phyloP scores from a whole-genome alignment of 2,113 vertebrate genomes.

The Stercorarius parasiticus region DNA sequence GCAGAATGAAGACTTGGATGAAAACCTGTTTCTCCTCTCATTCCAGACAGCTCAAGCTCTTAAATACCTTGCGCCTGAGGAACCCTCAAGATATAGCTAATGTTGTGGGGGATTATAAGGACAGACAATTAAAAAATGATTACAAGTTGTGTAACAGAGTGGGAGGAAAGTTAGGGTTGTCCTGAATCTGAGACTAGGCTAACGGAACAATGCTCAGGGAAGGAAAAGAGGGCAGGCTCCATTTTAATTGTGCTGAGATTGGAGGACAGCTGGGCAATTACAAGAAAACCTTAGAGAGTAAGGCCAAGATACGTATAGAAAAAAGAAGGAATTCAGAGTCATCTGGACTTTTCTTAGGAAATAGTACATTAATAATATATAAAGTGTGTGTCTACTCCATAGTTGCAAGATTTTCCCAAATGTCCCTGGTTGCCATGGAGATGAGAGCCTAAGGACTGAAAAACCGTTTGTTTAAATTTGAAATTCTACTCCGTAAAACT shows the following conservation, averaged over 20 bases:
- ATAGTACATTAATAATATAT: conserved; percentile 28
- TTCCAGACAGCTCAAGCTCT: neutral
- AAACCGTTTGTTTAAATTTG: conserved; percentile 26
- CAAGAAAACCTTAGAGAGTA: neutral
- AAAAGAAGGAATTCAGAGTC: neutral
- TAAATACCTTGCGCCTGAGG: neutral
- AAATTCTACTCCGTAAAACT: neutral
- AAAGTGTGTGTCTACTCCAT: neutral
- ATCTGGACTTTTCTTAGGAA: neutral
- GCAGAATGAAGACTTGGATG: neutral
- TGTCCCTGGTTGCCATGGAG: conserved; percentile 33
- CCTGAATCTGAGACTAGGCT: neutral
- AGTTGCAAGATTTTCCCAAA: conserved; percentile 15
- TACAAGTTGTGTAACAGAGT: neutral
- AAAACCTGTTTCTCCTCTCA: neutral
- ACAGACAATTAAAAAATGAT: neutral
- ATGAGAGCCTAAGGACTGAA: conserved; percentile 1
- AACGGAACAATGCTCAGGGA: neutral
- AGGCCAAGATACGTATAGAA: neutral
- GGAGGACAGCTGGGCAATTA: neutral
- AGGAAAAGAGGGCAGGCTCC: neutral
- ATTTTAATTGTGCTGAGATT: neutral
- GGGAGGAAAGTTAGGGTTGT: neutral
- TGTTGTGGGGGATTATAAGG: neutral
- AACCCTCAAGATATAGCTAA: neutral